phyloP scores from a whole-genome alignment of 2,888 invertebrate genomes.

The Eupelmus urozonus region DNA sequence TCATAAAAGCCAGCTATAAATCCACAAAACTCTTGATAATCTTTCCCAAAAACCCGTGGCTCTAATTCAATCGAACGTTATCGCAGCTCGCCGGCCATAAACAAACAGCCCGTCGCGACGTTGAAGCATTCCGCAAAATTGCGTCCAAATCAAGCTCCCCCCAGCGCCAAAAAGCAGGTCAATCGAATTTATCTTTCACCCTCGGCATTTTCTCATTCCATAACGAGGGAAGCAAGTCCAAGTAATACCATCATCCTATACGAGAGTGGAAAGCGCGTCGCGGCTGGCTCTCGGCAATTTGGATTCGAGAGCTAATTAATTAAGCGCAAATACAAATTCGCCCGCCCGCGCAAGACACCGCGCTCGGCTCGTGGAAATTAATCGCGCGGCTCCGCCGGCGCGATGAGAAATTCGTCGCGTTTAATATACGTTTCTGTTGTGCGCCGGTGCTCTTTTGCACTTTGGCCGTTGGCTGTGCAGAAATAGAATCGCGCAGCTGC shows the following conservation, averaged over 20 bases:
- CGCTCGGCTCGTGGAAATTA: not conserved
- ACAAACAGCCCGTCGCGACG: too few species aligned
- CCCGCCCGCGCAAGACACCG: too few species aligned
- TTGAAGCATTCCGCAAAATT: too few species aligned
- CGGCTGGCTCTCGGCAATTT: not conserved
- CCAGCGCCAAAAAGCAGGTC: constrained; percentile 7
- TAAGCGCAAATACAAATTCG: constrained; percentile 1
- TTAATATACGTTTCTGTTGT: not conserved
- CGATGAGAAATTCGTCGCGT: constrained; percentile 23
- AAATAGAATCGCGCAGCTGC: constrained; percentile 9
- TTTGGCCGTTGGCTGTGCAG: not conserved
- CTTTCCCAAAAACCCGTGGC: too few species aligned
- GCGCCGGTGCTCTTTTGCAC: not conserved
- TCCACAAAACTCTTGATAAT: too few species aligned
- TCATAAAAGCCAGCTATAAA: too few species aligned
- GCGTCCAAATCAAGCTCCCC: too few species aligned
- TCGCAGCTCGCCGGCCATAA: too few species aligned
- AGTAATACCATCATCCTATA: constrained; percentile 16
- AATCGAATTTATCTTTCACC: constrained; percentile 8
- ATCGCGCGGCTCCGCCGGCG: constrained; percentile 8
- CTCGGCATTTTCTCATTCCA: not conserved
- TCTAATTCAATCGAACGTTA: too few species aligned
- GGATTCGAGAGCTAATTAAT: constrained; percentile 22
- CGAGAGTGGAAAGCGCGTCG: constrained; percentile 9
- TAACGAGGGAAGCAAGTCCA: constrained; percentile 6